Conservation (phyloP, 2,888 invertebrate species). For the Argyresthia goedartella region DNA sequence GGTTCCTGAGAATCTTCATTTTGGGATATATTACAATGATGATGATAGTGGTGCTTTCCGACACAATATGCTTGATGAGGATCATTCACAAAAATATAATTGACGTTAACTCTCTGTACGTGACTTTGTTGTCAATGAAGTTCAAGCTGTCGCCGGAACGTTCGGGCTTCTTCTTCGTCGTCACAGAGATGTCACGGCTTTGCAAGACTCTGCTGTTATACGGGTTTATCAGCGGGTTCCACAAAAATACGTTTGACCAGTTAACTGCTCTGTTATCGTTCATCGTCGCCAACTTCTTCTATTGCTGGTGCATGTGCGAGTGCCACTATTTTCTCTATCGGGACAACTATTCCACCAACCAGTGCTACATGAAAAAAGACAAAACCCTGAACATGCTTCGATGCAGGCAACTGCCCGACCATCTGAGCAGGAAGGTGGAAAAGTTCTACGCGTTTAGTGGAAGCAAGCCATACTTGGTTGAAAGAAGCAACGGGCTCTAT, state of each 20-base stretch:
- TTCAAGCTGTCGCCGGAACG: no score
- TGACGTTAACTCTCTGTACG: no score
- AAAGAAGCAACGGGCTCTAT: slow-evolving; percentile 16
- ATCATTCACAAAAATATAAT: no score
- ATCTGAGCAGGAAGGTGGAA: slow-evolving; percentile 15
- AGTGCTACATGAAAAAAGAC: slow-evolving; percentile 2
- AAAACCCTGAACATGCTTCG: slow-evolving; percentile 13
- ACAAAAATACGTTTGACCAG: no score
- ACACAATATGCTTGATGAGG: no score
- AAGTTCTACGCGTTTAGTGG: slow-evolving; percentile 18
- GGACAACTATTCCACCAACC: no score
- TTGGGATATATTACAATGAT: slow-evolving; percentile 16
- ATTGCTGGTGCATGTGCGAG: slow-evolving; percentile 22
- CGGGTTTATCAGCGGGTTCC: no score
- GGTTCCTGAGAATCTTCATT: slow-evolving; percentile 13
- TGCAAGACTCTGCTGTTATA: no score
- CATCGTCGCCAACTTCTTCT: slow-evolving; percentile 20
- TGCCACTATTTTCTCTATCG: slow-evolving; percentile 16
- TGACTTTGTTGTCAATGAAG: no score
- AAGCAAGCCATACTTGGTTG: slow-evolving; percentile 12
- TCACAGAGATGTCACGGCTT: no score
- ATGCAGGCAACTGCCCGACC: slow-evolving; percentile 18
- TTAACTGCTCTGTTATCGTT: slow-evolving; percentile 15
- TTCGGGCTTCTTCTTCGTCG: no score
- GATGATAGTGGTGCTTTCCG: no score